A percentile compares a stretch with the other conserved stretches of the same genome.
These are phyloP conservation scores for Drosophila carrolli DNA, from an alignment of 1,140 invertebrate species.

Conservation along the genomic window DNA sequence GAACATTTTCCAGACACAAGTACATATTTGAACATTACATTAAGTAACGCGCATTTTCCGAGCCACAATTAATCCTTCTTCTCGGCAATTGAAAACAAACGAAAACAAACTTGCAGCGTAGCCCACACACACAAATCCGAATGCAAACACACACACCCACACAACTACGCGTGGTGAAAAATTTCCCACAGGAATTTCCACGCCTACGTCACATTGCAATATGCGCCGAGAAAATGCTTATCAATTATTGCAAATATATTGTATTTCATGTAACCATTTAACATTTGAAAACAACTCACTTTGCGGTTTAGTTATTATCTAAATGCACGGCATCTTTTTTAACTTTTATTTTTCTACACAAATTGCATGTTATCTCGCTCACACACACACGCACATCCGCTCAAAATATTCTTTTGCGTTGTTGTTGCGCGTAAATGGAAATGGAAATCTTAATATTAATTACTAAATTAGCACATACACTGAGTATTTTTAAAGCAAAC, in stretches of 20 bases:
- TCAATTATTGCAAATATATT: neutral
- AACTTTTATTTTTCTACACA: conserved; percentile 31
- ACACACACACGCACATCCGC: conserved; percentile 8
- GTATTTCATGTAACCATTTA: neutral
- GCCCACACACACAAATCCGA: conserved; percentile 23
- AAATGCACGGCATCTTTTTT: conserved; percentile 23
- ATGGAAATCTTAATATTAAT: neutral
- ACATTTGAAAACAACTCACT: conserved; percentile 9
- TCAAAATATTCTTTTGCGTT: conserved; percentile 29
- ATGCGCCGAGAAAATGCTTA: conserved; percentile 18
- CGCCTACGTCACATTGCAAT: conserved; percentile 35
- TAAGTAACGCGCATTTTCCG: conserved; percentile 15
- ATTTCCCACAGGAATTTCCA: conserved; percentile 51
- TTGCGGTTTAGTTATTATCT: conserved; percentile 4
- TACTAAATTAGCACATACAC: conserved; percentile 1
- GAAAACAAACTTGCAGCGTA: conserved; percentile 43
- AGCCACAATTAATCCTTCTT: conserved; percentile 31
- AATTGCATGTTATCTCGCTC: conserved; percentile 27
- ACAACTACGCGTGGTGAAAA: conserved; percentile 32
- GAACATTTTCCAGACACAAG: too few relatives aligned
- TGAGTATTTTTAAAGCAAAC: neutral
- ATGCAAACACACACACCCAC: conserved; percentile 25
- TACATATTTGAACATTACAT: conserved; percentile 12
- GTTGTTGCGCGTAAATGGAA: neutral
- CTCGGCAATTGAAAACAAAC: conserved; percentile 39